Evolutionary conservation across 2,888 invertebrate genomes (phyloP).

Genomic region (Synergus gifuensis): DNA sequence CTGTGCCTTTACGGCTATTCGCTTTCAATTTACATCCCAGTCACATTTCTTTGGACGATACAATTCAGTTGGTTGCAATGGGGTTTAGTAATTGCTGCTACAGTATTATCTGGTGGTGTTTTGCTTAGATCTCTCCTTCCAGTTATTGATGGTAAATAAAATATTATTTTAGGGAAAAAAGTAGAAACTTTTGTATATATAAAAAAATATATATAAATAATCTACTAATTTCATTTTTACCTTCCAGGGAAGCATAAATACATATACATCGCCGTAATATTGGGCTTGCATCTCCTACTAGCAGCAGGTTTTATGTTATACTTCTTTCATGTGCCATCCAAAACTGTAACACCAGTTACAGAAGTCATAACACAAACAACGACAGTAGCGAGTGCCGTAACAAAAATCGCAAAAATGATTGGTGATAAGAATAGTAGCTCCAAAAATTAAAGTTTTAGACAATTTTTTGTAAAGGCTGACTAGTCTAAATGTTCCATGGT

Average conservation of each 20-base stretch:
- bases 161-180: slow-evolving; percentile 5
- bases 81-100: slow-evolving; percentile 90
- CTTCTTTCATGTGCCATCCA: slow-evolving; percentile 83
- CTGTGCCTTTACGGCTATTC: slow-evolving; percentile 98
- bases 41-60: slow-evolving; percentile 95
- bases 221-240: slow-evolving; percentile 37
- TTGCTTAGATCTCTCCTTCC: slow-evolving; percentile 91
- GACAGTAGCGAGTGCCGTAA: slow-evolving; percentile 27
- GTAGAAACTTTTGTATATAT: neutral
- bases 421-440: neutral
- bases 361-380: slow-evolving; percentile 25
- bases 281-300: slow-evolving; percentile 88
- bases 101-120: slow-evolving; percentile 91
- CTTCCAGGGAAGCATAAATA: slow-evolving; percentile 80
- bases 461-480: slow-evolving; percentile 7
- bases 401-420: slow-evolving; percentile 40
- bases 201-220: slow-evolving; percentile 18
- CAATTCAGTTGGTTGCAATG: slow-evolving; percentile 91
- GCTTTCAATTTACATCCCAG: slow-evolving; percentile 94
- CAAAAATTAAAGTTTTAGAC: neutral
- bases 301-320: slow-evolving; percentile 93
- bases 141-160: slow-evolving; percentile 79
- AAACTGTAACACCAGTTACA: neutral
- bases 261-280: slow-evolving; percentile 83
- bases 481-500: slow-evolving; percentile 5